Percentiles rank a stretch among this genome's conserved stretches.
These are phyloP conservation scores for Phalacrocorax carbo DNA, from an alignment of 2,113 vertebrate genomes.

Conservation along the genomic window DNA sequence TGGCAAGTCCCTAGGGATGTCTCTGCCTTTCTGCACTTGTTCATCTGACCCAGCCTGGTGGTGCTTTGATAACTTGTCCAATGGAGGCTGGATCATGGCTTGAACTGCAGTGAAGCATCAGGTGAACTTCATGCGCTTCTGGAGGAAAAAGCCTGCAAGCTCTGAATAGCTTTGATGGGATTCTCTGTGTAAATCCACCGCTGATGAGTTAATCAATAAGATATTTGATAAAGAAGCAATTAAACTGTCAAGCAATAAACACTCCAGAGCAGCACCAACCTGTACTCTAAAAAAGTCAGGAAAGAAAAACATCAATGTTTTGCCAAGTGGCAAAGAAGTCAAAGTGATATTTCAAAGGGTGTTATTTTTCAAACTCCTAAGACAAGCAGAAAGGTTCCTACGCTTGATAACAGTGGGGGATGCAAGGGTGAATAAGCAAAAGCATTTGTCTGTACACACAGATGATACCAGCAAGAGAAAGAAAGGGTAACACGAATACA, in stretches of 20 bases:
- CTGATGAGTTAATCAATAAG: not conserved
- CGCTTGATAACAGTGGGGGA: not conserved
- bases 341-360: not conserved
- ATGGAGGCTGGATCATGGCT: not conserved
- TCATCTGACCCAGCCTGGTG: not conserved
- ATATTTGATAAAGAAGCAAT: conserved; percentile 13
- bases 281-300: not conserved
- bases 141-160: not conserved
- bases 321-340: not conserved
- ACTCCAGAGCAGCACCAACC: not conserved
- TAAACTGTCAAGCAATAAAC: not conserved
- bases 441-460: not conserved
- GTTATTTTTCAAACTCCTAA: not conserved
- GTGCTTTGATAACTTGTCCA: not conserved
- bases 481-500: not conserved
- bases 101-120: not conserved
- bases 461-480: not conserved
- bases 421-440: not conserved
- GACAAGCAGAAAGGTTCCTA: not conserved
- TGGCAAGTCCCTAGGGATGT: not conserved
- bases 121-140: not conserved
- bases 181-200: not conserved
- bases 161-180: not conserved
- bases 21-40: not conserved
- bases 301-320: not conserved